These are phyloP conservation scores for Drosophila hydei DNA, from an alignment of 1,140 invertebrate genomes.

Conservation along the genomic window DNA sequence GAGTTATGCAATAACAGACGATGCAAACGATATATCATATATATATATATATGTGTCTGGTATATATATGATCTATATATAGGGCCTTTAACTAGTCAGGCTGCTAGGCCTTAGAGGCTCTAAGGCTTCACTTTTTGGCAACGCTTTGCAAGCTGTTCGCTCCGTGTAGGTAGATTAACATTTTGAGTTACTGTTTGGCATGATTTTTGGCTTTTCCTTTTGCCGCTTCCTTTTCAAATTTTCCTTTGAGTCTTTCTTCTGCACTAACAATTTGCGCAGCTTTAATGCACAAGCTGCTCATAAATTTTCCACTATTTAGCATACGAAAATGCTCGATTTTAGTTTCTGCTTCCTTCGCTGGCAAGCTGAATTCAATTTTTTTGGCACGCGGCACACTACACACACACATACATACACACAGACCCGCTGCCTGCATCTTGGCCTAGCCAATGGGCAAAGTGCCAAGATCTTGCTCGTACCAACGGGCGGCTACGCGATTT, in stretches of 20 bases:
- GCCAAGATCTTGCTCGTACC: constrained; percentile 40
- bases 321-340: constrained; percentile 55
- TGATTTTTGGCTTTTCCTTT: constrained; percentile 18
- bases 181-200: constrained; percentile 41
- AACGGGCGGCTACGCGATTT: constrained; percentile 14
- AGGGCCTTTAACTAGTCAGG: constrained; percentile 3
- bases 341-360: constrained; percentile 2
- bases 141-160: constrained; percentile 43
- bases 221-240: neutral
- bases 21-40: constrained; percentile 1
- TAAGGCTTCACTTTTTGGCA: constrained; percentile 18
- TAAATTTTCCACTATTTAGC: constrained; percentile 71
- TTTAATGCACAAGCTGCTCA: constrained; percentile 45
- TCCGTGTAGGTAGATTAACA: constrained; percentile 45
- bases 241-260: constrained; percentile 19
- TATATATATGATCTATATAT: constrained; percentile 1
- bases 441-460: constrained; percentile 41
- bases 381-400: neutral
- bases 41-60: neutral
- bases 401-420: neutral
- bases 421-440: constrained; percentile 29
- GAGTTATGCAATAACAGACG: constrained; percentile 12
- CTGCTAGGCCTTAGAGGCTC: constrained; percentile 7
- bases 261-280: constrained; percentile 33
- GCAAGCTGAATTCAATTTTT: constrained; percentile 63